Conservation (phyloP, 2,113 vertebrate species). For the Platysternon megacephalum region DNA sequence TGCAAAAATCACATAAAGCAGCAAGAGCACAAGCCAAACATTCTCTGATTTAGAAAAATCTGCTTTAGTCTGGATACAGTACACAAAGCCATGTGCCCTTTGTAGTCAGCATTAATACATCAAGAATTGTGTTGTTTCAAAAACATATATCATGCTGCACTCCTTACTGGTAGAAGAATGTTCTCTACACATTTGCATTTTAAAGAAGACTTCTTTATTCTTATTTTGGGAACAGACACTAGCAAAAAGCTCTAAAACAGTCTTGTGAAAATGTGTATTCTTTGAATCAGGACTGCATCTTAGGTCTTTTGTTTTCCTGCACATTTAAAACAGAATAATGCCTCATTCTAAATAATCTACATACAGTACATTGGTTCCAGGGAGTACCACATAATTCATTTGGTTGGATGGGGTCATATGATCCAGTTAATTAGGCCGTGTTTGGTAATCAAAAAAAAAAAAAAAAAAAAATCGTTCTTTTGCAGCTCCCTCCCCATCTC, state of each 20-base stretch:
- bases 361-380: rapidly evolving
- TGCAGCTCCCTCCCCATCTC: neutral
- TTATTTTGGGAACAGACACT: neutral
- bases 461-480: neutral
- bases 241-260: neutral
- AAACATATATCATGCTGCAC: neutral
- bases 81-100: neutral
- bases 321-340: rapidly evolving
- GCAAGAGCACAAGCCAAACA: neutral
- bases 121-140: neutral
- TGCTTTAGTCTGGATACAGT: neutral
- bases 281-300: neutral
- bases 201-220: neutral
- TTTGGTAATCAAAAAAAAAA: neutral
- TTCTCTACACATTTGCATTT: neutral
- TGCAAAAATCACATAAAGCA: rapidly evolving
- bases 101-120: neutral
- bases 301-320: neutral
- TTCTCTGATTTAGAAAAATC: neutral
- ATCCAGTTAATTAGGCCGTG: rapidly evolving
- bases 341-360: neutral
- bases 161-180: neutral
- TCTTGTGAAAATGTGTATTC: neutral
- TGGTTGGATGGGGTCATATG: neutral
- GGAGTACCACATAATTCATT: rapidly evolving